Conservation (phyloP, 2,113 vertebrate species). For the Onychostoma macrolepis region DNA sequence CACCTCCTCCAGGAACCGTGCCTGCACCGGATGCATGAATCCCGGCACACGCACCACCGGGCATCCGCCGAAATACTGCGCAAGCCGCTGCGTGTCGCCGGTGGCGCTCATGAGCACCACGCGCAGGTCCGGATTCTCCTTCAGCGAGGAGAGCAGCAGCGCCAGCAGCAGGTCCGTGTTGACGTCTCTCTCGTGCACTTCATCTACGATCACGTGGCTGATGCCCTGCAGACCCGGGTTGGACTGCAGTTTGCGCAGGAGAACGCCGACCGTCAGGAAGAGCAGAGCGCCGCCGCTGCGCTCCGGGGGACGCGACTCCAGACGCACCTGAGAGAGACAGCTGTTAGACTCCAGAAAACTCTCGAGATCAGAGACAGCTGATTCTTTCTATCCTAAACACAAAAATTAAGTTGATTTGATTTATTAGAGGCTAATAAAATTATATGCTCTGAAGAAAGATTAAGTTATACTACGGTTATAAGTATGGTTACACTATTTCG, state of each 20-base stretch:
- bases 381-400: too few relatives aligned
- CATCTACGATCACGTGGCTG: conserved; percentile 94
- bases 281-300: conserved; percentile 88
- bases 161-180: conserved; percentile 97
- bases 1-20: conserved; percentile 92
- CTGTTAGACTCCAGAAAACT: too few relatives aligned
- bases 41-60: conserved; percentile 89
- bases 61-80: conserved; percentile 87
- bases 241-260: conserved; percentile 90
- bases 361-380: too few relatives aligned
- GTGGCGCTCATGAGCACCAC: conserved; percentile 96
- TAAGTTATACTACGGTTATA: too few relatives aligned
- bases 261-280: conserved; percentile 94
- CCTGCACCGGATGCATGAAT: conserved; percentile 93
- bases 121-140: conserved; percentile 81
- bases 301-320: conserved; percentile 87
- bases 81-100: conserved; percentile 87
- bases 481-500: too few relatives aligned
- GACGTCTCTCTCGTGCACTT: conserved; percentile 95
- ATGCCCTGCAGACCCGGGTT: conserved; percentile 87
- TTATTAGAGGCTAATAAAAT: too few relatives aligned
- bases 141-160: conserved; percentile 82
- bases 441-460: too few relatives aligned
- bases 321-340: conserved; percentile 76
- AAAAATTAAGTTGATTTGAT: too few relatives aligned